Percentiles rank a stretch among this genome's conserved stretches.
These are phyloP conservation scores for Acanthosepion lycidas DNA, from an alignment of 2,888 invertebrate genomes.

Conservation along the genomic window DNA sequence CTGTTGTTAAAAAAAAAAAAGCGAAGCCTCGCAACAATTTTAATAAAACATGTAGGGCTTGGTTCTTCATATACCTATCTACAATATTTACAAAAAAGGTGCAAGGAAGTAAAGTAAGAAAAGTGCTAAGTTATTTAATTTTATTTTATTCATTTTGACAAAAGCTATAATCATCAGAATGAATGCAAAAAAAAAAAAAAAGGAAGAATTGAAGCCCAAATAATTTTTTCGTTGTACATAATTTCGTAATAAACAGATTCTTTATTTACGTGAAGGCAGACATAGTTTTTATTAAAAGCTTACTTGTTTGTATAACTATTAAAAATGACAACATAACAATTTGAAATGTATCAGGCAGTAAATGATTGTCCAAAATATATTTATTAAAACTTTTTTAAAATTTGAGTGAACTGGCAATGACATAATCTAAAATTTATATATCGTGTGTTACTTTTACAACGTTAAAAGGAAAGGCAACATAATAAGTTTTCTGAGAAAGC, in stretches of 20 bases:
- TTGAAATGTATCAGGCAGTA: background rate
- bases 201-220: background rate
- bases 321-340: background rate
- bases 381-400: background rate
- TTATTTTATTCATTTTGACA: background rate
- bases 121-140: background rate
- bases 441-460: background rate
- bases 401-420: background rate
- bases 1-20: too few species aligned
- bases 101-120: background rate
- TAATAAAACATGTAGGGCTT: too few species aligned
- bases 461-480: background rate
- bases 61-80: too few species aligned
- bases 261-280: background rate
- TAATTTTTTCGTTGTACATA: background rate
- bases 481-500: background rate
- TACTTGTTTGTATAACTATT: background rate
- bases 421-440: background rate
- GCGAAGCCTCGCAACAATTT: too few species aligned
- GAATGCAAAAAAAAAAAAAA: too few species aligned
- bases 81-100: background rate
- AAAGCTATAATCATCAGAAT: background rate
- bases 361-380: background rate
- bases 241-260: too few species aligned
- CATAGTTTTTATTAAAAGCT: background rate